Conservation (phyloP, 2,113 vertebrate genomes). For the Gymnocephalus cernua region DNA sequence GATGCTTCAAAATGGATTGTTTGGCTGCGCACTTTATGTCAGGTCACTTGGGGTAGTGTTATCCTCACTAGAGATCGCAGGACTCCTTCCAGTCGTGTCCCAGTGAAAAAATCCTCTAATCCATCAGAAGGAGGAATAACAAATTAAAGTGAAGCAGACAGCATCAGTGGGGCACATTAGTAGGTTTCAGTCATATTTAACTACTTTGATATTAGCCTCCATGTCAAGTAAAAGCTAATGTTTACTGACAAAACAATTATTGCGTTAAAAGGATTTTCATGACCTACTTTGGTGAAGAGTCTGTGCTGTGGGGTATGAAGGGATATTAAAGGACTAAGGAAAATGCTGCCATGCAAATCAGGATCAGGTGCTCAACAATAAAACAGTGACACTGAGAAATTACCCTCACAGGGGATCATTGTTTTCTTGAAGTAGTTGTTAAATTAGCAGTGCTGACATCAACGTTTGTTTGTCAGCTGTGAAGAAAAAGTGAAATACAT, state of each 20-base stretch:
- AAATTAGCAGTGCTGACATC: not conserved
- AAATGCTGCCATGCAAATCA: not conserved
- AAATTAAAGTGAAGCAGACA: conserved; percentile 24
- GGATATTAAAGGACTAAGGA: not conserved
- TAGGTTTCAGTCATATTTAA: not conserved
- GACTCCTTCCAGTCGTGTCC: conserved; percentile 11
- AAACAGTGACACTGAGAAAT: not conserved
- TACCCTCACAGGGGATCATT: too few species aligned
- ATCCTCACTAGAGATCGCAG: conserved; percentile 11
- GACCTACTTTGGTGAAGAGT: not conserved
- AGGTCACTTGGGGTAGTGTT: conserved; percentile 29
- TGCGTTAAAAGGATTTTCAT: not conserved
- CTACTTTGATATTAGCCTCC: conserved; percentile 4
- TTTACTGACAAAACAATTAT: not conserved
- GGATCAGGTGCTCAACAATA: not conserved
- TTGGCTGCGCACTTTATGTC: not conserved
- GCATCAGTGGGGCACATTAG: not conserved
- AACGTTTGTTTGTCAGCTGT: conserved; percentile 2
- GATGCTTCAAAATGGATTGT: conserved; percentile 8
- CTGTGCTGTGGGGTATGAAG: not conserved
- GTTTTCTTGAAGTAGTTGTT: not conserved
- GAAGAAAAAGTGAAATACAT: not conserved
- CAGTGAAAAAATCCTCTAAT: conserved; percentile 39
- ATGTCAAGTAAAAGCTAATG: not conserved
- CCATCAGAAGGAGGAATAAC: conserved; percentile 42